Conservation (phyloP, 2,888 invertebrate species). For the Escarpia spicata region DNA sequence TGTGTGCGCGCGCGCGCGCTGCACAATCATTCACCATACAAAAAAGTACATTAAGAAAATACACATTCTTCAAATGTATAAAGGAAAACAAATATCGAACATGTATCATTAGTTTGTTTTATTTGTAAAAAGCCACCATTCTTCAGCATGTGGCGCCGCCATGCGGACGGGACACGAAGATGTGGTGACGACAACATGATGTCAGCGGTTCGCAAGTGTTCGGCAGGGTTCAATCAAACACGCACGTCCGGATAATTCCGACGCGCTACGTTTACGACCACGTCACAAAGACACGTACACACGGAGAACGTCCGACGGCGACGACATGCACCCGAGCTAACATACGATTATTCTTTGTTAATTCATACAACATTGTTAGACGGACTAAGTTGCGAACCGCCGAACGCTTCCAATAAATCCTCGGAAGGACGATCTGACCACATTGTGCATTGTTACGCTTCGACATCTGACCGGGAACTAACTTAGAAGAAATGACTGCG, state of each 20-base stretch:
- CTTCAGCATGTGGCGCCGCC: not conserved
- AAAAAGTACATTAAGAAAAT: not conserved
- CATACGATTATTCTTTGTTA: not conserved
- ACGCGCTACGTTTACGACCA: not conserved
- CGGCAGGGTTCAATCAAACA: not conserved
- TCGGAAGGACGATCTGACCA: not conserved
- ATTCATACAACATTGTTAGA: not conserved
- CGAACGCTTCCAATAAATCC: not conserved
- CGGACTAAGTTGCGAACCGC: not conserved
- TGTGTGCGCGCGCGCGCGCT: not conserved
- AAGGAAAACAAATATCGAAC: not conserved
- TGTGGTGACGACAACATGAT: not conserved
- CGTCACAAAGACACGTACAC: too few relatives aligned
- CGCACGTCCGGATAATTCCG: not conserved
- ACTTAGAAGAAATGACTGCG: not conserved
- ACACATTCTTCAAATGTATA: not conserved
- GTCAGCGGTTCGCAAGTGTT: not conserved
- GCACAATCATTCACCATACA: not conserved
- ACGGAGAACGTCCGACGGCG: not conserved
- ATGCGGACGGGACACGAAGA: not conserved
- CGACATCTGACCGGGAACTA: constrained; percentile 12
- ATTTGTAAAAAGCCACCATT: constrained; percentile 8
- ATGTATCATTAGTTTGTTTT: not conserved
- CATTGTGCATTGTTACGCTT: not conserved
- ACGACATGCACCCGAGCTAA: not conserved